Evolutionary conservation across 1,140 invertebrate genomes (phyloP).

Genomic region (Akabosia matsudoensis): DNA sequence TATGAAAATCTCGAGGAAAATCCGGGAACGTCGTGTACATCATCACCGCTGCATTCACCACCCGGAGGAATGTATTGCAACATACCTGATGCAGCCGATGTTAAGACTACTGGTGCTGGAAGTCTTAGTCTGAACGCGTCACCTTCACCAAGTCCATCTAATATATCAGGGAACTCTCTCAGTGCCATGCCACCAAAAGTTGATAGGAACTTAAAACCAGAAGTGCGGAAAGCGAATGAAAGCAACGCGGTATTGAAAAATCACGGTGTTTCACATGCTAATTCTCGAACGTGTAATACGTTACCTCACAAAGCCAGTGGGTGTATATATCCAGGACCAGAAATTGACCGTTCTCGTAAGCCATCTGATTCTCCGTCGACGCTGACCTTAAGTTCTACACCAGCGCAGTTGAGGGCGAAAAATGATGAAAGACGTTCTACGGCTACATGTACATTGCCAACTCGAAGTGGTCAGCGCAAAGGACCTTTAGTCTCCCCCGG

Average conservation of each 20-base stretch:
- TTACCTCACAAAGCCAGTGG: conserved; percentile 31
- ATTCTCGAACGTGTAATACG: conserved; percentile 31
- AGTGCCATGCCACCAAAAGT: conserved; percentile 63
- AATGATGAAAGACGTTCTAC: not conserved
- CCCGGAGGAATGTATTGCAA: conserved; percentile 45
- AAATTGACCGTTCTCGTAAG: conserved; percentile 36
- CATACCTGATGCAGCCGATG: conserved; percentile 37
- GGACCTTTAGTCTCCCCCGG: conserved; percentile 35
- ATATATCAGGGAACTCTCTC: conserved; percentile 49
- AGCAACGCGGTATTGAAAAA: conserved; percentile 48
- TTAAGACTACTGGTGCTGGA: conserved; percentile 44
- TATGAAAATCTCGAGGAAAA: conserved; percentile 53
- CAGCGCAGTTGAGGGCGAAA: conserved; percentile 32
- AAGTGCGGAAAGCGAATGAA: conserved; percentile 56
- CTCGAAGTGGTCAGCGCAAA: not conserved
- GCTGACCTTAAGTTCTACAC: conserved; percentile 37
- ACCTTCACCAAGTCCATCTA: conserved; percentile 57
- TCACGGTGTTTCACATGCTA: not conserved
- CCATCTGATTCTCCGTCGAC: conserved; percentile 29
- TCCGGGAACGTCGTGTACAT: conserved; percentile 52
- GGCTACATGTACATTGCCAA: conserved; percentile 32
- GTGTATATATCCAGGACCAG: conserved; percentile 24
- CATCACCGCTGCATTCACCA: conserved; percentile 44
- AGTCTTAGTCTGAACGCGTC: conserved; percentile 50
- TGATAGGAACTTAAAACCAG: conserved; percentile 75